Evolutionary conservation across 2,888 invertebrate species (phyloP).

Genomic region (Rutpela maculata): DNA sequence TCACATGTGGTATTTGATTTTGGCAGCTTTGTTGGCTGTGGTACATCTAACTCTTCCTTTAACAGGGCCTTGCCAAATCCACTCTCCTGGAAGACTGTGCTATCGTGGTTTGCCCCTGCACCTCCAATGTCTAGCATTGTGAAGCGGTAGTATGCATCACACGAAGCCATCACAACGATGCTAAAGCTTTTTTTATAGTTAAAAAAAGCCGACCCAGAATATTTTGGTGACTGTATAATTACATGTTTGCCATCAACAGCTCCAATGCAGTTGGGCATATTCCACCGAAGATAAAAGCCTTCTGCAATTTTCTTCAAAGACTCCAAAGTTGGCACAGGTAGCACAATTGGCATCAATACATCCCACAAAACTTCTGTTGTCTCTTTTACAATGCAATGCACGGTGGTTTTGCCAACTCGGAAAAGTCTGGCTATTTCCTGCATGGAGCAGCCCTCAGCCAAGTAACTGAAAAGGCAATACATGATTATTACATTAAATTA

Average conservation of each 20-base stretch:
- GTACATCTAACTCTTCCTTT: background rate
- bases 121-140: background rate
- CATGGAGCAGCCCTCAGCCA: constrained; percentile 27
- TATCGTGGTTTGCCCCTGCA: background rate
- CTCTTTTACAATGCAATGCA: background rate
- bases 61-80: background rate
- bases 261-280: constrained; percentile 40
- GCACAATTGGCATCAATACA: background rate
- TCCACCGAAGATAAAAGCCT: constrained; percentile 31
- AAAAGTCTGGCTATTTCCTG: constrained; percentile 14
- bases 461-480: constrained; percentile 19
- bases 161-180: background rate
- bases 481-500: background rate
- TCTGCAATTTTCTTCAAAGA: constrained; percentile 50
- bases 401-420: constrained; percentile 17
- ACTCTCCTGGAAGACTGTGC: background rate
- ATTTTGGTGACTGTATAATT: background rate
- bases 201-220: background rate
- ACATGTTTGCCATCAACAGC: background rate
- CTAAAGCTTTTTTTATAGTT: background rate
- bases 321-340: constrained; percentile 36
- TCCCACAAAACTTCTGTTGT: constrained; percentile 17
- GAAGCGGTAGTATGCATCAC: background rate
- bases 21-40: background rate
- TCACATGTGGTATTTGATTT: background rate